Conservation (phyloP, 1,140 invertebrate genomes). For the Zaprionus davidi region DNA sequence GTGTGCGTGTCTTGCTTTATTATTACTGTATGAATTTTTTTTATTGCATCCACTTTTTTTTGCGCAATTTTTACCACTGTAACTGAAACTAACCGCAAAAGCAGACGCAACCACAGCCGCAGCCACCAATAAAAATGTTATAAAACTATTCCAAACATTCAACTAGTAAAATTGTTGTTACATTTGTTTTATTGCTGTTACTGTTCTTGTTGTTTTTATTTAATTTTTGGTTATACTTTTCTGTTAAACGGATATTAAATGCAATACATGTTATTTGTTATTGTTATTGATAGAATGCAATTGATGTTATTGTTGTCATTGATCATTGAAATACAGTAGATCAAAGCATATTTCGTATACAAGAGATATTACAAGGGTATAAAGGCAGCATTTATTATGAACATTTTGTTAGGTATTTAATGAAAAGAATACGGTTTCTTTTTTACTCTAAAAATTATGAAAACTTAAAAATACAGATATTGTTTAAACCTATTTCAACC, state of each 20-base stretch:
- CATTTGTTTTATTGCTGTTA: conserved; percentile 13
- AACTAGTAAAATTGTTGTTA: conserved; percentile 7
- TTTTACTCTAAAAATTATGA: too few relatives aligned
- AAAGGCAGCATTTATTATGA: too few relatives aligned
- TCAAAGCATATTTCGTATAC: too few relatives aligned
- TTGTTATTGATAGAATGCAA: neutral
- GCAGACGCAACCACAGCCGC: conserved; percentile 7
- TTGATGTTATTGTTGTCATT: conserved; percentile 38
- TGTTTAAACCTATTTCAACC: too few relatives aligned
- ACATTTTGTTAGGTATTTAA: too few relatives aligned
- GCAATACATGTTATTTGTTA: conserved; percentile 21
- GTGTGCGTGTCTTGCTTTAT: conserved; percentile 7
- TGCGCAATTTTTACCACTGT: conserved; percentile 2
- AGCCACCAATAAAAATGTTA: conserved; percentile 53
- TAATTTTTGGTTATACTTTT: neutral
- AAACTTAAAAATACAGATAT: too few relatives aligned
- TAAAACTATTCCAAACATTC: conserved; percentile 16
- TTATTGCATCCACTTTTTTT: conserved; percentile 9
- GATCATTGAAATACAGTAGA: too few relatives aligned
- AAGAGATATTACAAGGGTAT: too few relatives aligned
- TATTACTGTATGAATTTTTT: conserved; percentile 10
- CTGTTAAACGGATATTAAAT: conserved; percentile 41
- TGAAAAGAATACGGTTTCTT: too few relatives aligned
- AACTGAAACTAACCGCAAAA: conserved; percentile 37
- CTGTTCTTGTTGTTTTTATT: neutral